These are phyloP conservation scores for Pristionchus maxplancki DNA, from an alignment of 2,888 invertebrate species.

Conservation along the genomic window DNA sequence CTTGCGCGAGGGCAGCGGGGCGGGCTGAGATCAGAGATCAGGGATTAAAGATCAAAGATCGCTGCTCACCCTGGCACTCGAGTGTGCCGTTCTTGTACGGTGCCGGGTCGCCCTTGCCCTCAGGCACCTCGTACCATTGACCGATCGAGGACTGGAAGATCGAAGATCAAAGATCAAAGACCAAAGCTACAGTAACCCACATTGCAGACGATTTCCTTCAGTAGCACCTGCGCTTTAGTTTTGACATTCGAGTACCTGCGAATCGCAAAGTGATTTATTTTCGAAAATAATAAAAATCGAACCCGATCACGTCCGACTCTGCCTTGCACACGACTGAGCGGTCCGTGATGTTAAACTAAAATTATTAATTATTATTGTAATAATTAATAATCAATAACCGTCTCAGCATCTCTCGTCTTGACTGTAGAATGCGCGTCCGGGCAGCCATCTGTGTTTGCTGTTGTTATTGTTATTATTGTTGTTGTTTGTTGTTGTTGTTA, in stretches of 20 bases:
- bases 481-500: background rate
- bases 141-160: background rate
- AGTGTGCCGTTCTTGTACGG: background rate
- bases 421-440: background rate
- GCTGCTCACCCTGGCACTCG: background rate
- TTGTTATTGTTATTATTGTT: background rate
- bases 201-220: background rate
- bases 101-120: background rate
- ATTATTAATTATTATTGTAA: background rate
- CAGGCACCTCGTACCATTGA: background rate
- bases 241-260: background rate
- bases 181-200: background rate
- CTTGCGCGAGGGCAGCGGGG: background rate
- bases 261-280: background rate
- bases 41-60: background rate
- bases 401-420: background rate
- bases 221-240: background rate
- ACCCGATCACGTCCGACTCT: background rate
- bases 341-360: background rate
- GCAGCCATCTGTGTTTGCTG: background rate
- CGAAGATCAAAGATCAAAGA: constrained; percentile 1
- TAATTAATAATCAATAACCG: background rate
- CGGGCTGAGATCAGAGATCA: background rate
- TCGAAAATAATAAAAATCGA: background rate
- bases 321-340: background rate